These are phyloP conservation scores for Enteromius unitaeniatus DNA, from an alignment of 2,797 vertebrate genomes.

Conservation along the genomic window DNA sequence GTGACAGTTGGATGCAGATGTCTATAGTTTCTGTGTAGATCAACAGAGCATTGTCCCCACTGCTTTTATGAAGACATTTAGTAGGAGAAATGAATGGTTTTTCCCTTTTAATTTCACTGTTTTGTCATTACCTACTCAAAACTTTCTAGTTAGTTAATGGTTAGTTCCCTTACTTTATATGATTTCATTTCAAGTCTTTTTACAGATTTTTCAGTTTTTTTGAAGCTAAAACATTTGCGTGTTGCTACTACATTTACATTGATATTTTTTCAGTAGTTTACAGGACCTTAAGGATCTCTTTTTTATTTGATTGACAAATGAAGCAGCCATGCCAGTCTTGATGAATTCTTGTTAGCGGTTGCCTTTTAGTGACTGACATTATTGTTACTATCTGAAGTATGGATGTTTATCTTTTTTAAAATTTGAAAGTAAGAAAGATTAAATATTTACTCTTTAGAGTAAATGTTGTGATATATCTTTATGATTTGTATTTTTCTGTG, in stretches of 20 bases:
- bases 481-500: background rate
- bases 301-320: background rate
- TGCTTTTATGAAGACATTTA: background rate
- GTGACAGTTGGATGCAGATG: constrained; percentile 32
- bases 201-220: background rate
- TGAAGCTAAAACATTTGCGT: background rate
- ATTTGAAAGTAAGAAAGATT: background rate
- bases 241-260: no score
- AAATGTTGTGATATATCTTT: background rate
- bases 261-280: no score
- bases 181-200: background rate
- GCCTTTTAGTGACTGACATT: background rate
- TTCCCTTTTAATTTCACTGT: background rate
- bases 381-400: background rate
- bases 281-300: no score
- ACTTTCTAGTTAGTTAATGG: background rate
- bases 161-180: background rate
- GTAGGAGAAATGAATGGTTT: background rate
- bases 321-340: background rate
- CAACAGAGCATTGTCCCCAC: background rate
- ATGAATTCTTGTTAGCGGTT: no score
- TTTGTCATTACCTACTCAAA: background rate
- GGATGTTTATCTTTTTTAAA: background rate
- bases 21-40: background rate
- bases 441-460: background rate